phyloP scores from a whole-genome alignment of 2,888 invertebrate species.

The Hermodice carunculata region DNA sequence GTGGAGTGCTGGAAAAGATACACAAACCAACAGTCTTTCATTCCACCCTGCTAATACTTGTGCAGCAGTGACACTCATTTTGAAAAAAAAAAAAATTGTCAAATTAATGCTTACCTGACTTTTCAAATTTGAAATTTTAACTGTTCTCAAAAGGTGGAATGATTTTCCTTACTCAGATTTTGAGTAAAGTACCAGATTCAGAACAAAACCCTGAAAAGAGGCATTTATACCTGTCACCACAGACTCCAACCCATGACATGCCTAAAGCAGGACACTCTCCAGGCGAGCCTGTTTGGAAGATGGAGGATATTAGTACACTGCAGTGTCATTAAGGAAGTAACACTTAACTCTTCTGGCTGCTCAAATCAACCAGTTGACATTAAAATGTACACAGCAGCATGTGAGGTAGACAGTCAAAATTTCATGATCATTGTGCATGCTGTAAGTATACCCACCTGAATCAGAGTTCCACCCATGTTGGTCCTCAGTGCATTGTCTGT shows the following conservation, averaged over 20 bases:
- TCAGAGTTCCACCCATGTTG: conserved; percentile 84
- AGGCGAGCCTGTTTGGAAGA: not conserved
- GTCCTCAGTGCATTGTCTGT: conserved; percentile 69
- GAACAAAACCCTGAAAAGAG: not conserved
- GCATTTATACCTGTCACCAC: not conserved
- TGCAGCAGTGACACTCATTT: no score
- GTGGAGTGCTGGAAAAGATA: conserved; percentile 95
- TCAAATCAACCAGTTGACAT: no score
- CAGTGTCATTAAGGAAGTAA: no score
- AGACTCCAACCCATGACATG: not conserved
- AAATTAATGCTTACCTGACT: not conserved
- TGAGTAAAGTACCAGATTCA: not conserved
- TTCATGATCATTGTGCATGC: no score
- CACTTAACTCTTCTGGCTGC: no score
- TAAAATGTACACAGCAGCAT: not conserved
- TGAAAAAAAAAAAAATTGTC: not conserved
- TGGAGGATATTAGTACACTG: no score
- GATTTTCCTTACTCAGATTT: not conserved
- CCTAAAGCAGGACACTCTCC: not conserved
- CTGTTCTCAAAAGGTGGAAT: not conserved
- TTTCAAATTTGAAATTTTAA: not conserved
- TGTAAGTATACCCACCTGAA: conserved; percentile 58
- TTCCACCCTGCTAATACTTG: no score
- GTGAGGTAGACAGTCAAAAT: not conserved
- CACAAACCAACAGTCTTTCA: no score